Evolutionary conservation across 2,797 vertebrate genomes (phyloP).

Genomic region (Neosalanx taihuensis): DNA sequence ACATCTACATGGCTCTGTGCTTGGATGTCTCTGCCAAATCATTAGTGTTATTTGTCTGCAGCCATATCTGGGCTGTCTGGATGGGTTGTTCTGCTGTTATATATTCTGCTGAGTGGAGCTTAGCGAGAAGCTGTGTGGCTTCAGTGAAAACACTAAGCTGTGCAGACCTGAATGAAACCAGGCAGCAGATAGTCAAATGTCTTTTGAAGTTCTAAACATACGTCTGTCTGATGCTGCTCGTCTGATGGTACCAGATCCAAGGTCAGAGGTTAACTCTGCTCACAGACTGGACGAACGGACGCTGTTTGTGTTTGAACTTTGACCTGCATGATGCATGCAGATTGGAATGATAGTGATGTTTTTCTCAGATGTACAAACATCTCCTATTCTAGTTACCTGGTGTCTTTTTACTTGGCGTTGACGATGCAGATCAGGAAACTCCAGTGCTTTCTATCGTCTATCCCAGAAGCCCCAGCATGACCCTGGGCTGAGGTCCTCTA

Average conservation of each 20-base stretch:
- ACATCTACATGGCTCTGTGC: not conserved
- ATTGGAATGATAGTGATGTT: not conserved
- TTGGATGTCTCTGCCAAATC: not conserved
- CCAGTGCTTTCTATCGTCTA: no score
- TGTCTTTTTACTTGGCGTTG: not conserved
- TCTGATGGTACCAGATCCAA: conserved; percentile 4
- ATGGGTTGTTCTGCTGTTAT: not conserved
- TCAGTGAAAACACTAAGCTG: conserved; percentile 32
- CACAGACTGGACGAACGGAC: not conserved
- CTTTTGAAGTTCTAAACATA: conserved; percentile 12
- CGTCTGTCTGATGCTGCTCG: conserved; percentile 21
- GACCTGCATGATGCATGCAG: not conserved
- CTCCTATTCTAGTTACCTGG: not conserved
- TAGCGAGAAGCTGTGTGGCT: conserved; percentile 23
- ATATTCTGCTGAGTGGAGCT: conserved; percentile 1
- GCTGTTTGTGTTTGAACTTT: not conserved
- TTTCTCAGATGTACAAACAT: not conserved
- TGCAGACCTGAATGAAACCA: conserved; percentile 41
- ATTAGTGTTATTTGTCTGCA: not conserved
- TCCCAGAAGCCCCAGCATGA: conserved; percentile 15
- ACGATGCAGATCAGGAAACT: not conserved
- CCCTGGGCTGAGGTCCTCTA: not conserved
- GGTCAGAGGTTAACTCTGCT: not conserved
- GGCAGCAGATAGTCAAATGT: conserved; percentile 18
- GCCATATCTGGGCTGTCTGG: not conserved